A percentile compares a stretch with the other conserved stretches of the same genome.
phyloP scores from a whole-genome alignment of 64 coral and sea anemone genomes.

The Stylophora pistillata region DNA sequence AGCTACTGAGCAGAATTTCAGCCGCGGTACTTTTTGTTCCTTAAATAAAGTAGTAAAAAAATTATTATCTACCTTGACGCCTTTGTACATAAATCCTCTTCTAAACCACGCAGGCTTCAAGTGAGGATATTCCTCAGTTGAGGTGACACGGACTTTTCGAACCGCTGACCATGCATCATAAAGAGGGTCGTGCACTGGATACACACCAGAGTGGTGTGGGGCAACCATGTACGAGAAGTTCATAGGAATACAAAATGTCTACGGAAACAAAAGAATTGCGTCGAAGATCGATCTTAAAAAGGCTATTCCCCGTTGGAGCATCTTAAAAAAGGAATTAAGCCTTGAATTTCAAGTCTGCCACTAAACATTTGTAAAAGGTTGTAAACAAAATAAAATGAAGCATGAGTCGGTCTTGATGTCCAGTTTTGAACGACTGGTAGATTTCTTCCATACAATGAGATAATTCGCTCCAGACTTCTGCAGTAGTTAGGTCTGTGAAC shows the following conservation, averaged over 20 bases:
- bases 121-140: slow-evolving; percentile 95
- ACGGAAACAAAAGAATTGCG: background rate
- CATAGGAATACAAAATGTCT: slow-evolving; percentile 88
- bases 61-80: slow-evolving; percentile 58
- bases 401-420: too few species aligned
- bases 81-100: slow-evolving; percentile 84
- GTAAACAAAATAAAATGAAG: too few species aligned
- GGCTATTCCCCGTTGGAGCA: background rate
- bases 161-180: slow-evolving; percentile 85
- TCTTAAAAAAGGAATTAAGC: background rate
- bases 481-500: too few species aligned
- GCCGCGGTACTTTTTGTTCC: background rate
- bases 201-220: slow-evolving; percentile 95
- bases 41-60: background rate
- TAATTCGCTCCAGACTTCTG: too few species aligned
- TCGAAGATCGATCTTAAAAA: too few species aligned
- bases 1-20: too few species aligned
- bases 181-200: slow-evolving; percentile 87
- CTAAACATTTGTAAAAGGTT: too few species aligned
- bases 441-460: too few species aligned
- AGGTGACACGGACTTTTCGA: slow-evolving; percentile 73
- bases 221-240: slow-evolving; percentile 80
- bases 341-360: too few species aligned
- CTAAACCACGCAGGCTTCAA: slow-evolving; percentile 86
- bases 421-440: too few species aligned